Percentiles rank a stretch among this genome's conserved stretches.
Conservation (phyloP, 2,888 invertebrate species). For the Odiellus spinosus region DNA sequence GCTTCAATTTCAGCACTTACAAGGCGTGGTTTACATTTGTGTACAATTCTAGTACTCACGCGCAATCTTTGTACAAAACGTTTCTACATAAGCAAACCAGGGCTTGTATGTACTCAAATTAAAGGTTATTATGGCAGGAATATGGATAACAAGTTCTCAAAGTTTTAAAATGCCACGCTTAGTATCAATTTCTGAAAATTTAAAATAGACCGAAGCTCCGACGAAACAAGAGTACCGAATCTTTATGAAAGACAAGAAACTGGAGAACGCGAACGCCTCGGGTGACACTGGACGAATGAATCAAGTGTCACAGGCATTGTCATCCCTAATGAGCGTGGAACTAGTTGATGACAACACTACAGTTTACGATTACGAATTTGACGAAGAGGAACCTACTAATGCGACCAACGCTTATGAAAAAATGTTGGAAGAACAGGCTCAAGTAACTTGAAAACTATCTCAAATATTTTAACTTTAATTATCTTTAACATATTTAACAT, state of each 20-base stretch:
- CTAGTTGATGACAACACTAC: slow-evolving; percentile 19
- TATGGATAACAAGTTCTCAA: too few relatives aligned
- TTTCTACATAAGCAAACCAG: too few relatives aligned
- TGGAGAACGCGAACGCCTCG: slow-evolving; percentile 21
- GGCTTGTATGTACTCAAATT: too few relatives aligned
- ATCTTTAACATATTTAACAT: not conserved
- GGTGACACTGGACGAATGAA: slow-evolving; percentile 22
- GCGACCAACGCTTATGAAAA: not conserved
- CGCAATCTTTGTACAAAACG: not conserved
- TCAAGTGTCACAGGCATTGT: slow-evolving; percentile 21
- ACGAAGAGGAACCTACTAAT: not conserved
- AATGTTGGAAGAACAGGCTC: slow-evolving; percentile 1
- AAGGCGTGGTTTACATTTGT: too few relatives aligned
- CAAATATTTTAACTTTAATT: not conserved
- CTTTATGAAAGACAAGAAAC: slow-evolving; percentile 18
- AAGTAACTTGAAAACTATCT: not conserved
- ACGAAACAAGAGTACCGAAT: slow-evolving; percentile 20
- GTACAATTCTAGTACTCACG: not conserved
- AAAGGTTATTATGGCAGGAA: too few relatives aligned
- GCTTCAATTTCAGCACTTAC: too few relatives aligned
- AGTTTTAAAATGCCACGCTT: too few relatives aligned
- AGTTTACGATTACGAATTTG: slow-evolving; percentile 4
- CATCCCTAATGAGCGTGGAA: slow-evolving; percentile 20
- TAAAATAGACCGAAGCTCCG: slow-evolving; percentile 16
- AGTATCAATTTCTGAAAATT: too few relatives aligned